Percentiles rank a stretch among this genome's conserved stretches.
These are phyloP conservation scores for Petrocephalus microphthalmus DNA, from an alignment of 2,113 vertebrate genomes.

Conservation along the genomic window DNA sequence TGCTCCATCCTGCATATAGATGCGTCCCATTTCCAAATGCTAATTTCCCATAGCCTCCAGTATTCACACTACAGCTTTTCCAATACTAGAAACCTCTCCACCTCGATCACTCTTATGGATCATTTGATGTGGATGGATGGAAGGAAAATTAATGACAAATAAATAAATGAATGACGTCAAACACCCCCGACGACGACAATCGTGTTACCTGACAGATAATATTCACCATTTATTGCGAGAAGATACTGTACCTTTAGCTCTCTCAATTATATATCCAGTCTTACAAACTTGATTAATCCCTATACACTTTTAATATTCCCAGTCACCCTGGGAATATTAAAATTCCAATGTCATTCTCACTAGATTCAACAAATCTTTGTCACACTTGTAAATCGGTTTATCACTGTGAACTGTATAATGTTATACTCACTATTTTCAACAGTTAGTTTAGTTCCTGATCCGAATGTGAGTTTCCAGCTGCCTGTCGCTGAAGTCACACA, in stretches of 20 bases:
- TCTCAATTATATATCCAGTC: not conserved
- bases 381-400: not conserved
- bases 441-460: conserved; percentile 31
- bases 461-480: conserved; percentile 27
- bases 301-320: too few relatives aligned
- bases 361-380: not conserved
- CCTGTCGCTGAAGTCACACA: conserved; percentile 32
- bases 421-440: conserved; percentile 30
- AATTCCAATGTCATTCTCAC: not conserved
- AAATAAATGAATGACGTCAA: not conserved
- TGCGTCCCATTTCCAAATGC: not conserved
- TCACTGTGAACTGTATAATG: not conserved
- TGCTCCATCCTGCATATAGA: not conserved
- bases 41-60: not conserved
- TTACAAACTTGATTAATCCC: not conserved
- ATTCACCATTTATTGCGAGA: not conserved
- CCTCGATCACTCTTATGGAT: not conserved
- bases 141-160: too few relatives aligned
- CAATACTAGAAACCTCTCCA: not conserved
- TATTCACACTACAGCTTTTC: not conserved
- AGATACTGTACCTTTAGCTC: not conserved
- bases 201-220: not conserved
- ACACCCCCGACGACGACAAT: not conserved
- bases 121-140: not conserved
- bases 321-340: too few relatives aligned